Evolutionary conservation across 2,888 invertebrate genomes (phyloP), one percentile per base, ranked within the genome.

Genomic region (Lucinisca nassula): DNA sequence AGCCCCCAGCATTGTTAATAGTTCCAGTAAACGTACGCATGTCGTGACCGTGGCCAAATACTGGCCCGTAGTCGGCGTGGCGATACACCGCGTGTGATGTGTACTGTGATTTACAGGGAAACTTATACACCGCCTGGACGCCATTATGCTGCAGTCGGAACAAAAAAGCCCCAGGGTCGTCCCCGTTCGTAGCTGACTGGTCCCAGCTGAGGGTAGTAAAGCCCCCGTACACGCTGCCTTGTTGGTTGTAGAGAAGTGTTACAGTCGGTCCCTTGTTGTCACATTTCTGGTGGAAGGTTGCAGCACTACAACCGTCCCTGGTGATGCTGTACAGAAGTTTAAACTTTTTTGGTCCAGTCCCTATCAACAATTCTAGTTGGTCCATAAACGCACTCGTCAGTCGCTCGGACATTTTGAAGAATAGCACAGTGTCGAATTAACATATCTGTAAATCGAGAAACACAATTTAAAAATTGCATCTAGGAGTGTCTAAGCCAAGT

Each of bases 251-350:
- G 70, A 85, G 24, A 10, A 89, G 55, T 0, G 86, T 86, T 0
- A 89, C 82, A 0, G 89, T 89, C 0, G 89, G 79, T 14, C 89
- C 89, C 73, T 89, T 80, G 38, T 86, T 75, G 74, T 89, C 75
- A 70, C 89, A 89, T 8, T 74, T 73, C 6, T 35, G 55, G 37
- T 86, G 89, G 55, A 89, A 89, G 1, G 82, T 55, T 2, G 49
- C 51, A 6, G 76, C 82, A 40, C 27, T 30, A 51, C 89, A 89
- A 3, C 86, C 86, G 61, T 89, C 86, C 55, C 77, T 17, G 10
- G 84, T 55, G 3, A 75, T 67, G 32, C 82, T 85, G 61, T 61
- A 88, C 30, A 88, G 40, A 45, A 88, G 70, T 0, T 45, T 79
- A 38, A 84, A 88, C 21, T 72, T 67, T 30, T 74, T 74, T 35